Percentiles rank a stretch among this genome's conserved stretches.
phyloP scores from a whole-genome alignment of 2,113 vertebrate species.

The Bagarius yarrelli region DNA sequence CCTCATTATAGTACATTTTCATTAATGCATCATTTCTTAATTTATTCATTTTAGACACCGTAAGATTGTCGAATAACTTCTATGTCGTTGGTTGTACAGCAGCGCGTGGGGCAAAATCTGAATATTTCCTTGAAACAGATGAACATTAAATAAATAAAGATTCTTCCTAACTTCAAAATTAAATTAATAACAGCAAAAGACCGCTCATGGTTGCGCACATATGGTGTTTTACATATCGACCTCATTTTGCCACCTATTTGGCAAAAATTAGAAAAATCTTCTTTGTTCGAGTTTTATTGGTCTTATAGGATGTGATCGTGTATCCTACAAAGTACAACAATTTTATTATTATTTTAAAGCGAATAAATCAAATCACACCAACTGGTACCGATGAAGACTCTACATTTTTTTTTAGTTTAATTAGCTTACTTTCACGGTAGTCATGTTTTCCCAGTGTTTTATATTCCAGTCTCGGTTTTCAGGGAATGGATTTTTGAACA shows the following conservation, averaged over 20 bases:
- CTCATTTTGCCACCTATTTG: neutral
- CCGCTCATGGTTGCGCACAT: neutral
- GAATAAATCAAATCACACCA: no score
- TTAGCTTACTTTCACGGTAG: no score
- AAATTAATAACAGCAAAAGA: neutral
- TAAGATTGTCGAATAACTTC: neutral
- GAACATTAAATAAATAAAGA: neutral
- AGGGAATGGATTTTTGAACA: neutral
- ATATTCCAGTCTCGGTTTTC: no score
- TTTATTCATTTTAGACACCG: neutral
- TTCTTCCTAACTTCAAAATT: neutral
- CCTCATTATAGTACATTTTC: neutral
- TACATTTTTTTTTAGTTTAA: neutral
- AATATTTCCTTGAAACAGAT: slow-evolving; percentile 8
- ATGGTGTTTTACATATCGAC: slow-evolving; percentile 11
- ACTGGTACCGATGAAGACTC: neutral
- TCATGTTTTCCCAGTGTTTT: neutral
- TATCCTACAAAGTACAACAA: neutral
- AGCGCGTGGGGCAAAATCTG: neutral
- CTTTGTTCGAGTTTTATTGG: neutral
- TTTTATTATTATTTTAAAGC: neutral
- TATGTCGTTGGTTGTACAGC: neutral
- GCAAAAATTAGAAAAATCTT: neutral
- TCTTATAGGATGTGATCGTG: neutral
- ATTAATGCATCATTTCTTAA: no score